These are phyloP conservation scores for Tetrapedia diversipes DNA, from an alignment of 2,888 invertebrate species.

Conservation along the genomic window DNA sequence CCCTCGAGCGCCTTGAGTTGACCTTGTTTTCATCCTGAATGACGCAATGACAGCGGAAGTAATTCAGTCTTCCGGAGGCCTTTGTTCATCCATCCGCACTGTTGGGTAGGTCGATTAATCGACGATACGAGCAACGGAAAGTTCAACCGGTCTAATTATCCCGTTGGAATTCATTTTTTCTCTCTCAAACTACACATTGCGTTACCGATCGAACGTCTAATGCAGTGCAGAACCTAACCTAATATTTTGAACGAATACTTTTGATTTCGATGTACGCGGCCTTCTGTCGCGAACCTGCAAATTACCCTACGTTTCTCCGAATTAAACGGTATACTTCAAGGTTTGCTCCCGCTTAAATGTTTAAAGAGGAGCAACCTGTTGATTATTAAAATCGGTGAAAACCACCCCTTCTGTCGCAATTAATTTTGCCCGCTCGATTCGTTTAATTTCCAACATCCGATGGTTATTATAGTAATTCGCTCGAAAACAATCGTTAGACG, in stretches of 20 bases:
- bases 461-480: no score
- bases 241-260: no score
- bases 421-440: neutral
- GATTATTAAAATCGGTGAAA: neutral
- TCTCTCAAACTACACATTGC: neutral
- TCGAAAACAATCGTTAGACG: neutral
- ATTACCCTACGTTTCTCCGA: neutral
- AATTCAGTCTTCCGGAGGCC: conserved; percentile 18
- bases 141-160: conserved; percentile 3
- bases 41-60: conserved; percentile 27
- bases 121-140: neutral
- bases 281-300: neutral
- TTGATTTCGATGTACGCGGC: no score
- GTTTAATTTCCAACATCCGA: conserved; percentile 11
- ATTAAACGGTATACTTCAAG: neutral
- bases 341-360: no score
- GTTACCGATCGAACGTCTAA: neutral
- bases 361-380: conserved; percentile 27
- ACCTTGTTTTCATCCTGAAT: conserved; percentile 8
- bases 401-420: neutral
- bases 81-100: conserved; percentile 14
- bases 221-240: no score
- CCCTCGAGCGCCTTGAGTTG: neutral
- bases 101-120: neutral
- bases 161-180: neutral